Evolutionary conservation across 2,113 vertebrate genomes (phyloP), one percentile per base, ranked within the genome.

Genomic region (Ceyx margarethae): DNA sequence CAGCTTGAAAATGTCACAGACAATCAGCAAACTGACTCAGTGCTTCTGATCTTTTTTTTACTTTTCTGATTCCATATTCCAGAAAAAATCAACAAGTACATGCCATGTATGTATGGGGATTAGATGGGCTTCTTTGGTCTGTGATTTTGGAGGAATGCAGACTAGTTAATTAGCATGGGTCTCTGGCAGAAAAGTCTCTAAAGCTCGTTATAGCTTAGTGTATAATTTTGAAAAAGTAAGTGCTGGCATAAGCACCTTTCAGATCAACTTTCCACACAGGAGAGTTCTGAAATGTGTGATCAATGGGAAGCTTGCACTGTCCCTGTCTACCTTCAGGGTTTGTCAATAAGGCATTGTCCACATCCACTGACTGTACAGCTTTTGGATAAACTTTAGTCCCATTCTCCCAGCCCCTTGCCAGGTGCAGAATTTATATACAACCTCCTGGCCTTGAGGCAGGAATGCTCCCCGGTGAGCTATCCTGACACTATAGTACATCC

Each of bases 381-480:
- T 33, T 60, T 40, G 79, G 51, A 77, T 53, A 57, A 89, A 45
- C 37, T 67, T 84, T 14, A 81, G 56, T 51, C 58, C 54, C 31
- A 2, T 51, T 89, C 17, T 14, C 29, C 19, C 37, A 71, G 15
- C 51, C 46, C 42, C 37, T 54, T 35, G 29, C 81, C 95, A 95
- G 92, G 91, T 90, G 77, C 85, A 84, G 82, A 67, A 48, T 88
- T 93, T 90, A 51, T 83, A 65, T 53, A 10, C 76, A 82, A 10
- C 81, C 85, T 93, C 92, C 87, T 94, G 85, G 90, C 95, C 92
- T 4, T 51, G 78, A 92, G 95, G 95, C 94, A 95, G 89, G 89
- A 95, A 89, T 45, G 80, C 77, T 95, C 93, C 89, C 90, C 1
- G 0, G 84, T 76, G 91, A 87, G 80, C 85, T 74, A 50, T 74